A percentile compares a stretch with the other conserved stretches of the same genome.
phyloP scores from a whole-genome alignment of 2,888 invertebrate species.

The Rhimphoctona megacephalus region DNA sequence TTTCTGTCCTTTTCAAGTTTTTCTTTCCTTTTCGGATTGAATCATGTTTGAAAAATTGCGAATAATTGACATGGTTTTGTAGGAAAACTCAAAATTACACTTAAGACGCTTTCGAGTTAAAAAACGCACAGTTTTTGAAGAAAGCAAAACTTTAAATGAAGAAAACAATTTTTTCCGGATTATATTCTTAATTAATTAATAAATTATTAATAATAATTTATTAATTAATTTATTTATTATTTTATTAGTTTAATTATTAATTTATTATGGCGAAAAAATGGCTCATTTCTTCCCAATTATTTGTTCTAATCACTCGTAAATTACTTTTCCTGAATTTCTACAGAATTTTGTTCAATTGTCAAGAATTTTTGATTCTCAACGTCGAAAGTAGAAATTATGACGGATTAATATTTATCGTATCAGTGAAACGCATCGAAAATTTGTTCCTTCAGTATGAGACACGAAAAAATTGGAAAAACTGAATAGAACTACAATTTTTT shows the following conservation, averaged over 20 bases:
- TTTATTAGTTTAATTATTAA: too few species aligned
- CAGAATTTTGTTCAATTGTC: too few species aligned
- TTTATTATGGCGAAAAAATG: background rate
- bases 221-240: too few species aligned
- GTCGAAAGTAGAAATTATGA: too few species aligned
- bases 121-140: background rate
- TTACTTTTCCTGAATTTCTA: too few species aligned
- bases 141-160: background rate
- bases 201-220: too few species aligned
- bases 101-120: too few species aligned
- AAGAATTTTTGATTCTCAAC: too few species aligned
- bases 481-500: background rate
- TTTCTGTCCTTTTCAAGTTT: background rate
- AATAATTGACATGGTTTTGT: too few species aligned
- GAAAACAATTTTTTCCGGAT: too few species aligned
- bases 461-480: background rate
- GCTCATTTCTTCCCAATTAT: background rate
- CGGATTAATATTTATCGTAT: background rate
- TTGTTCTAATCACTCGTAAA: background rate
- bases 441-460: background rate
- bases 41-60: background rate
- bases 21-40: background rate
- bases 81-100: too few species aligned
- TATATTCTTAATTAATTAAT: too few species aligned
- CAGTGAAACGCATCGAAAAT: background rate